These are phyloP conservation scores for Conus ventricosus DNA, from an alignment of 1,140 invertebrate species.

Conservation along the genomic window DNA sequence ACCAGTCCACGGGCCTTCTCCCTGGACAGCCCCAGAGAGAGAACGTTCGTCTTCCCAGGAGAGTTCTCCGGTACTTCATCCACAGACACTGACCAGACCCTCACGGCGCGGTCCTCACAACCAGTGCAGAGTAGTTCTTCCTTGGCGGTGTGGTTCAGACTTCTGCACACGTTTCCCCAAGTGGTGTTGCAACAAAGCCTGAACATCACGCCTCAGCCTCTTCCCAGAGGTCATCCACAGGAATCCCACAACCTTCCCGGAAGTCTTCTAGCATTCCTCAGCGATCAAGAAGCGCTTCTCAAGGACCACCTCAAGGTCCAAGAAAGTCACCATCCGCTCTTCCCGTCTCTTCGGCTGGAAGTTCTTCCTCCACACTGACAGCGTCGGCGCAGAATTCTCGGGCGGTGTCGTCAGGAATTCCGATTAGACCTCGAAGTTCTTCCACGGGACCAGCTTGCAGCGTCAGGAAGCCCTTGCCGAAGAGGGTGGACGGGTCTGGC, in stretches of 20 bases:
- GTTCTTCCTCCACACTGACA: neutral
- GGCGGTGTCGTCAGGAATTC: neutral
- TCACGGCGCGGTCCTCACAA: too few species aligned
- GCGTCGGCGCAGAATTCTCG: neutral
- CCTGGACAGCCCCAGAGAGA: slow-evolving; percentile 1
- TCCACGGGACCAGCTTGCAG: neutral
- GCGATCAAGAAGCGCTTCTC: neutral
- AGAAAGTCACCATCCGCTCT: neutral
- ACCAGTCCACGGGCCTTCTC: neutral
- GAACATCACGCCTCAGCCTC: neutral
- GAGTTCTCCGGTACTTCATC: neutral
- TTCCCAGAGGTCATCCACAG: neutral
- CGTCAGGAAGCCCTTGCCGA: neutral
- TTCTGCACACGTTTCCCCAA: neutral
- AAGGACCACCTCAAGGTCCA: slow-evolving; percentile 3
- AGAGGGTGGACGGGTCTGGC: neutral
- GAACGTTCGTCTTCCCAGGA: neutral
- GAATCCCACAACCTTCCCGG: neutral
- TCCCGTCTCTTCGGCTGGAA: neutral
- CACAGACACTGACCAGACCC: neutral
- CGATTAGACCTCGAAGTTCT: neutral
- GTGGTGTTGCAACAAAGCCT: neutral
- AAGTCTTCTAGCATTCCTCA: neutral
- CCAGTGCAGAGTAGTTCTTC: too few species aligned
- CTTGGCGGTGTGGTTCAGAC: neutral